Percentiles rank a stretch among this genome's conserved stretches.
Evolutionary conservation across 2,113 vertebrate species (phyloP).

Genomic region (Ancistrus triradiatus): DNA sequence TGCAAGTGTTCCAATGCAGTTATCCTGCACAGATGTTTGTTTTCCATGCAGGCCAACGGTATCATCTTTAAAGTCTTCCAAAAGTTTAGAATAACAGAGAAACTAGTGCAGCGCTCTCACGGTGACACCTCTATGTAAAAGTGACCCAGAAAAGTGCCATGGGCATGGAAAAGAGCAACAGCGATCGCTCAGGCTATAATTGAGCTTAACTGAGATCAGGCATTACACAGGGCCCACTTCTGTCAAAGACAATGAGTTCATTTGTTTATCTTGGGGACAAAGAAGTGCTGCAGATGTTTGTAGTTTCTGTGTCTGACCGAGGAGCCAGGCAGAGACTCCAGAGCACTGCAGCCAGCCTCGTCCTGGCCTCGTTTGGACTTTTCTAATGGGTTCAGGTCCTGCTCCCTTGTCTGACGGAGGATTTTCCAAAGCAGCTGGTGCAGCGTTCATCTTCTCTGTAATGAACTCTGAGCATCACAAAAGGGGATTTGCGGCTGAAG

Average conservation of each 20-base stretch:
- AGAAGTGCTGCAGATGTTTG: conserved; percentile 30
- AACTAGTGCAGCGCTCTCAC: background rate
- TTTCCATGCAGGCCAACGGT: background rate
- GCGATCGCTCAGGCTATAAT: background rate
- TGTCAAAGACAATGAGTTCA: conserved; percentile 39
- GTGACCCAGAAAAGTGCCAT: background rate
- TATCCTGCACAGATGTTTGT: too few relatives aligned
- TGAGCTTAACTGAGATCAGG: conserved; percentile 15
- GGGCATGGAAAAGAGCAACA: conserved; percentile 5
- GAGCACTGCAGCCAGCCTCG: conserved; percentile 19
- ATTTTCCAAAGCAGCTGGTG: conserved; percentile 43
- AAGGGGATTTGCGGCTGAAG: conserved; percentile 55
- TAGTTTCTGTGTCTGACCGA: conserved; percentile 26
- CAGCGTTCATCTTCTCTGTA: conserved; percentile 26
- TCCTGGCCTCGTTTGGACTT: conserved; percentile 42
- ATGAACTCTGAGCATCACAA: conserved; percentile 48
- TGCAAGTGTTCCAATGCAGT: too few relatives aligned
- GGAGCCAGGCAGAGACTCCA: conserved; percentile 12
- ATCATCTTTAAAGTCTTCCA: too few relatives aligned
- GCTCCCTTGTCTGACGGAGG: conserved; percentile 20
- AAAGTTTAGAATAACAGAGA: too few relatives aligned
- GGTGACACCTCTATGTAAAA: background rate
- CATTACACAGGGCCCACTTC: background rate
- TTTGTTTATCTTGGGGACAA: conserved; percentile 38
- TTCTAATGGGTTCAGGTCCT: conserved; percentile 36